phyloP scores from a whole-genome alignment of 1,140 invertebrate genomes.

The Steinernema khuongi region DNA sequence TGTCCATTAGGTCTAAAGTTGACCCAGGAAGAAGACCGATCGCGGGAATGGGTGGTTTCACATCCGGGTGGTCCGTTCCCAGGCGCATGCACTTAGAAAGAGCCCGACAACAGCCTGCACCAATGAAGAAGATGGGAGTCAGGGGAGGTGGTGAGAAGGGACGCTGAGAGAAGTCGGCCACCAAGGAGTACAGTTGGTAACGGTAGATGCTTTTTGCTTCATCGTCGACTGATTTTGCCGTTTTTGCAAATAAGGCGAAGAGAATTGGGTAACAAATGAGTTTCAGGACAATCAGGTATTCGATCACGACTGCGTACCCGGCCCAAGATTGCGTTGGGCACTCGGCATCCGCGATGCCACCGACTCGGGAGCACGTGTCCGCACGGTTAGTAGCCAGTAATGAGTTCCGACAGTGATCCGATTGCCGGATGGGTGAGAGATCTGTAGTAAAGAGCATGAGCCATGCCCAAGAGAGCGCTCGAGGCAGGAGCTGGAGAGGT shows the following conservation, averaged over 20 bases:
- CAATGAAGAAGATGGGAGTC: constrained; percentile 45
- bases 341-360: constrained; percentile 3
- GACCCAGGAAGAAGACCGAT: not conserved
- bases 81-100: not conserved
- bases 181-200: constrained; percentile 51
- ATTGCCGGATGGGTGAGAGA: constrained; percentile 40
- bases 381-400: constrained; percentile 31
- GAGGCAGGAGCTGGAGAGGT: constrained; percentile 15
- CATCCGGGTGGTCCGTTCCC: constrained; percentile 22
- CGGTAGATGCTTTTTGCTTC: constrained; percentile 55
- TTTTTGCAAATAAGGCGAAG: constrained; percentile 54
- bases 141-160: constrained; percentile 54
- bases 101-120: constrained; percentile 28
- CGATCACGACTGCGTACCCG: constrained; percentile 40
- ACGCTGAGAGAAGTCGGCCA: constrained; percentile 45
- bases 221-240: constrained; percentile 53
- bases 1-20: not conserved
- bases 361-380: constrained; percentile 24
- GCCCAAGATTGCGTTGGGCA: constrained; percentile 45
- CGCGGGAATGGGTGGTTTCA: not conserved
- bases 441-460: constrained; percentile 53
- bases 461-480: constrained; percentile 45
- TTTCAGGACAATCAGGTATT: constrained; percentile 53
- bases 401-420: constrained; percentile 39
- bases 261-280: constrained; percentile 51